phyloP scores from a whole-genome alignment of 1,140 invertebrate species.

The Drosophila obscura region DNA sequence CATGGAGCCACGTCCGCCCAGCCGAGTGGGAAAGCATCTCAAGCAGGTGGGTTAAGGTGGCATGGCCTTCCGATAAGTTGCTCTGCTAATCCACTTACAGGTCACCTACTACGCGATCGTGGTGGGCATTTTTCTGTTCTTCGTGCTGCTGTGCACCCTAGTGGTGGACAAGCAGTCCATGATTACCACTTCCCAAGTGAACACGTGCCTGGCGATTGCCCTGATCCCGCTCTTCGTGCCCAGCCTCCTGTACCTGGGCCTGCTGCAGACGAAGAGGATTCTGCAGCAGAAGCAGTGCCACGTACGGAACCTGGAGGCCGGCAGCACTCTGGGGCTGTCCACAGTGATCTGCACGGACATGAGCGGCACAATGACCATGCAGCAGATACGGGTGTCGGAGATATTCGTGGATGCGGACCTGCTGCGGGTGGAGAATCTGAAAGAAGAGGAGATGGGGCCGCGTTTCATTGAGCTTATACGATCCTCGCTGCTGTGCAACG shows the following conservation, averaged over 20 bases:
- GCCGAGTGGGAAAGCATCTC: conserved; percentile 14
- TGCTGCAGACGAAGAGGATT: neutral
- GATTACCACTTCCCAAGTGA: neutral
- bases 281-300: conserved; percentile 27
- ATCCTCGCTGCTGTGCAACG: conserved; percentile 48
- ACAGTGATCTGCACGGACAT: conserved; percentile 46
- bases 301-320: conserved; percentile 39
- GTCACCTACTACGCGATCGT: conserved; percentile 11
- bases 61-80: no score
- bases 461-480: conserved; percentile 23
- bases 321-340: conserved; percentile 44
- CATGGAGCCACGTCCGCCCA: conserved; percentile 15
- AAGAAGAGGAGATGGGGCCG: neutral
- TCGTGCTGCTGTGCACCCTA: conserved; percentile 1
- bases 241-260: conserved; percentile 26
- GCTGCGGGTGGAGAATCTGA: neutral
- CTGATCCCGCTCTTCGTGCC: conserved; percentile 43
- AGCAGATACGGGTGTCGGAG: conserved; percentile 36
- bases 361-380: conserved; percentile 29
- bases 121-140: neutral
- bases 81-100: neutral
- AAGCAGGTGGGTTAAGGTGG: conserved; percentile 17
- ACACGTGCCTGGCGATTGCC: conserved; percentile 23
- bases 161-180: neutral
- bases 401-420: conserved; percentile 39